Base-by-base conservation (phyloP, 2,888 invertebrate genomes). In the Scaptomyza flava region DNA sequence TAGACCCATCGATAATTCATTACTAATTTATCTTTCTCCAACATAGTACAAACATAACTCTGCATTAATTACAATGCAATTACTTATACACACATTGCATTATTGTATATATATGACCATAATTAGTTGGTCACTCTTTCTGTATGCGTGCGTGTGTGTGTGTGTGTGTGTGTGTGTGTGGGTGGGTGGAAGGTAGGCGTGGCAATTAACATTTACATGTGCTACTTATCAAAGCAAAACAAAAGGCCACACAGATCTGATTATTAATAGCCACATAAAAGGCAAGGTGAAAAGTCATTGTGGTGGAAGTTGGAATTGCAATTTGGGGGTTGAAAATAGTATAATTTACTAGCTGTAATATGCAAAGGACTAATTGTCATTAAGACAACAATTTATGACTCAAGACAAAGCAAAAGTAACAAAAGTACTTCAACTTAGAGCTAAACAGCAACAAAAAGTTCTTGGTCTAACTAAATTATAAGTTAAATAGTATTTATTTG, bases 1-100 rank as follows among this genome's bases (percentile, higher is more conserved):
- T 86, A 83, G 71, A 66, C 72, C 73, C 79, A 73, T 77, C 83
- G 79, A 81, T 87, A 88, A 86, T 89, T 88, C 76, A 83, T 81
- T 77, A 75, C 78, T 77, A 73, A 87, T 75, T 78, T 83, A 85
- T 88, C 79, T 74, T 66, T 41, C 41, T 41, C 41, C 17, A 41
- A 17, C 17, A 38, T 7, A 36, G 61, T 6, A 36, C 63, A 68
- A 80, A 70, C 67, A 73, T 68, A 38, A 58, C 51, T 63, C 62
- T 81, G 76, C 76, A 86, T 83, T 83, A 83, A 87, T 79, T 83
- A 76, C 73, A 75, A 65, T 81, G 78, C 86, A 84, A 85, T 76
- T 83, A 68, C 76, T 72, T 82, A 70, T 66, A 68, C 65, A 65
- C 59, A 54, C 76, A 57, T 38, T 45, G 45, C 50, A 45, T 46